Evolutionary conservation across 1,140 invertebrate species (phyloP), one percentile per base, ranked within the genome.

Genomic region (Potamilus streckersoni): DNA sequence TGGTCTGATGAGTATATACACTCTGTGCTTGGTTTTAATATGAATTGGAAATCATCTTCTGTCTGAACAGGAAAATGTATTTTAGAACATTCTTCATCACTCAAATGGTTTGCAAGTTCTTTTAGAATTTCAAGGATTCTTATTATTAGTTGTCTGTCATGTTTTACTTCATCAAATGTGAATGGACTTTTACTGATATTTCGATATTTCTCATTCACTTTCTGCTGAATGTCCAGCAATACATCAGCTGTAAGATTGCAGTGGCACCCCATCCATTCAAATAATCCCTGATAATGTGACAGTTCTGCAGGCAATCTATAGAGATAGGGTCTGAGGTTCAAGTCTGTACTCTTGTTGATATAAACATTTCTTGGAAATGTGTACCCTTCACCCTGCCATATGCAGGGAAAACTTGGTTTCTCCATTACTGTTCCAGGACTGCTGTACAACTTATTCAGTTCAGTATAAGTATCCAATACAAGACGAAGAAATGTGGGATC

Each of bases 11-110:
- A 19, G 69, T 79, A 85, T 11, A 74, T 76, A 63, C 27, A 19
- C 27, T 55, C 76, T 69, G 27, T 70, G 15, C 71, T 78, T 57
- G 76, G 80, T 4, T 81, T 67, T 12, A 71, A 38, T 16, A 78
- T 76, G 27, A 69, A 71, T 20, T 66, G 61, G 23, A 80, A 71
- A 57, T 63, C n/a, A 16, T 83, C 61, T 15, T 27, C 20, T 16
- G 60, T 59, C 17, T 68, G 68, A 16, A 55, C 57, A 2, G 61
- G n/a, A 12, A 75, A 69, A 19, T 12, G 59, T 13, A 69, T n/a
- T 19, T 72, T 56, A 5, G 64, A 64, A 16, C n/a, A 5, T 11
- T 49, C 38, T 19, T 73, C 69, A 16, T 75, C 15, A n/a, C 74
- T 20, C 13, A 79, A 49, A 20, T 23, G 19, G 19, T n/a, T 17